Base-by-base conservation (phyloP, 2,113 vertebrate genomes). In the Melanerpes formicivorus region DNA sequence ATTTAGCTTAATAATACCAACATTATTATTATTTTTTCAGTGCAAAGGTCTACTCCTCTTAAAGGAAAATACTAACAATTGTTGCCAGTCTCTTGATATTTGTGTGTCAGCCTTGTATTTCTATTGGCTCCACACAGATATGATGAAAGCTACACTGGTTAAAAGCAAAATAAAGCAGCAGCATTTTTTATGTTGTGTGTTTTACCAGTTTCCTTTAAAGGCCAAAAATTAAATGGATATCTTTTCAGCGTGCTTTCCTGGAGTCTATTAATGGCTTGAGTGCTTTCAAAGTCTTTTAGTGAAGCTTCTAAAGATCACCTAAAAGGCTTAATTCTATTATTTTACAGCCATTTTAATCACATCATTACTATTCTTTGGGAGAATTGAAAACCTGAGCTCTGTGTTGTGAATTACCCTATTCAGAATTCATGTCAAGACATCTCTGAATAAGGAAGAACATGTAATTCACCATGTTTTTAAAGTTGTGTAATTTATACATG, bases 321-420 rank as follows among this genome's bases (percentile, higher is more conserved):
- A 88, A 81, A 88, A 92, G 34, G 4, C 71, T 90, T 89, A 66
- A 82, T 84, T 81, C 16, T 59, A 46, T 88, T 90, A 63, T 73
- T 93, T 94, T 65, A 52, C 16, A 81, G 40, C 32, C 17, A 40
- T 92, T 96, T 93, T 93, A 93, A 87, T 95, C 30, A 71, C 46
- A 77, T 89, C 46, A 77, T 93, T 92, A 76, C 66, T 88, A 94
- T 96, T 92, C 73, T 67, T 80, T 26, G 40, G 32, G 56, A 60
- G 30, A 87, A 73, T 37, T 4, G 4, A 73, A 87, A 87, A 73
- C 23, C n/a, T 80, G 69, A 76, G 46, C 27, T 40, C 44, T 89
- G 48, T 92, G 52, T 55, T 58, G 25, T 79, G 86, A 88, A 87
- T 90, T 84, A 17, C 25, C 90, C 3, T 63, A 84, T 60, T 63